Evolutionary conservation across 2,888 invertebrate species (phyloP).

Genomic region (Allygus modestus): DNA sequence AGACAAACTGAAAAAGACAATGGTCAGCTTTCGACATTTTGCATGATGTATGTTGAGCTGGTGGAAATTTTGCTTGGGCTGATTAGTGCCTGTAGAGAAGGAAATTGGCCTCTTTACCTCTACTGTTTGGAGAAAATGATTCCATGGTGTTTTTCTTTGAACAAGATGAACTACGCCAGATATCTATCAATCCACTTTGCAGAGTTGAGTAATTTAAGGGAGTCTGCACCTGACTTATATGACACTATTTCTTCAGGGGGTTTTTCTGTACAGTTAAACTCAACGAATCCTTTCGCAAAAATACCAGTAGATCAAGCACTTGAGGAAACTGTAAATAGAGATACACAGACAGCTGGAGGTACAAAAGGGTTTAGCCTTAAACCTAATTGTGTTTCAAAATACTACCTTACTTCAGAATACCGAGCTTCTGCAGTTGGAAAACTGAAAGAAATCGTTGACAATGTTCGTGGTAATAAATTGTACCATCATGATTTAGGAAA

Average conservation of each 20-base stretch:
- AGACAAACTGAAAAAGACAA: constrained; percentile 1
- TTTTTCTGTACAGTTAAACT: not conserved
- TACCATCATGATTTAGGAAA: not conserved
- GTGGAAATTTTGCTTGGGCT: not conserved
- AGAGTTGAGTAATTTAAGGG: not conserved
- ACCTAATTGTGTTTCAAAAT: not conserved
- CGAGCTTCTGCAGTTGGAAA: not conserved
- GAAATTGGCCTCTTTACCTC: not conserved
- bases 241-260: not conserved
- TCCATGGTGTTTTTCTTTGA: not conserved
- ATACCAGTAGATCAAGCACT: not conserved
- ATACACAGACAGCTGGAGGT: not conserved
- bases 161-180: not conserved
- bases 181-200: not conserved
- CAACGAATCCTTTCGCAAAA: not conserved
- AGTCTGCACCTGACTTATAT: not conserved
- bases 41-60: not conserved
- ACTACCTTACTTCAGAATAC: not conserved
- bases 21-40: not conserved
- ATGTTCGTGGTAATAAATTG: not conserved
- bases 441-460: not conserved
- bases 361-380: not conserved
- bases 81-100: not conserved
- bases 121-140: not conserved
- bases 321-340: constrained; percentile 7